A percentile compares a stretch with the other conserved stretches of the same genome.
Conservation (phyloP, 2,797 vertebrate species). For the Meriones psammophilus region DNA sequence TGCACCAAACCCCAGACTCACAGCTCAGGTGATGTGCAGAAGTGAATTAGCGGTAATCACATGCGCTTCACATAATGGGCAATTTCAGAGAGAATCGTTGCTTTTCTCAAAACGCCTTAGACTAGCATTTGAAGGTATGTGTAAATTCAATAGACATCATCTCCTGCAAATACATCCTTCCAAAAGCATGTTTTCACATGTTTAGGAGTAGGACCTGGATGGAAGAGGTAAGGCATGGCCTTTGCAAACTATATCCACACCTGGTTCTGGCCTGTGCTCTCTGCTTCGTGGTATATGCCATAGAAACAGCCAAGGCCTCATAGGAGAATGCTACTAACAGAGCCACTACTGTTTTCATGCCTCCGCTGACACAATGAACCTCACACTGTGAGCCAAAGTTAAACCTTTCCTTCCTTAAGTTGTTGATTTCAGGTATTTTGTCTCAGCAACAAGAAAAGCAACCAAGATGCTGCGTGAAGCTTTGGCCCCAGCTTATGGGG, state of each 20-base stretch:
- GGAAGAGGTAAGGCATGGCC: background rate
- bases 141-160: slow-evolving; percentile 51
- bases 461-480: background rate
- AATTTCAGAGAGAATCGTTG: slow-evolving; percentile 70
- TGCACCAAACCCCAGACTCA: background rate
- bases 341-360: background rate
- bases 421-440: background rate
- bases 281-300: background rate
- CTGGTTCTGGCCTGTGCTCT: background rate
- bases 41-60: slow-evolving; percentile 74
- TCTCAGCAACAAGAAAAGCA: background rate
- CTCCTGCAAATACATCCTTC: slow-evolving; percentile 46
- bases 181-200: slow-evolving; percentile 37
- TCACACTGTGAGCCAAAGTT: background rate
- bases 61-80: slow-evolving; percentile 57
- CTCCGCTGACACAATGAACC: background rate
- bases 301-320: background rate
- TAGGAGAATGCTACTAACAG: background rate
- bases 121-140: slow-evolving; percentile 57
- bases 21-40: background rate
- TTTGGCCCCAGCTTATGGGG: background rate
- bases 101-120: slow-evolving; percentile 37
- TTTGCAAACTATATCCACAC: background rate
- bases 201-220: background rate
- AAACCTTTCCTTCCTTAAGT: background rate